phyloP scores from a whole-genome alignment of 2,113 vertebrate species.

The Antechinus stuartii region DNA sequence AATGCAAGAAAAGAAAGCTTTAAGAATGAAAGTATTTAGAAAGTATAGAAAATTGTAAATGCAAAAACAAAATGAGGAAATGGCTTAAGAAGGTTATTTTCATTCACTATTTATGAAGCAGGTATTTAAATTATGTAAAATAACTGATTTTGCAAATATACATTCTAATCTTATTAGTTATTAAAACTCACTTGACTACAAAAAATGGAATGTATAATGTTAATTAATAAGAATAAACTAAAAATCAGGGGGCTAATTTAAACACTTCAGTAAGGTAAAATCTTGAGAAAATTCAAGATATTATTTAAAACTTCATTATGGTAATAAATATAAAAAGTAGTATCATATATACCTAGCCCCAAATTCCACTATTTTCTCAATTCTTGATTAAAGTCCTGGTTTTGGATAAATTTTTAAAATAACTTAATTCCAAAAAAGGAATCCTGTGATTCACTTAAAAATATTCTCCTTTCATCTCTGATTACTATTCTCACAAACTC shows the following conservation, averaged over 20 bases:
- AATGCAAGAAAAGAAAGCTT: constrained; percentile 76
- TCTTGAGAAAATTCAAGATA: constrained; percentile 13
- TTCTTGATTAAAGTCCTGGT: background rate
- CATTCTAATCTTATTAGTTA: constrained; percentile 42
- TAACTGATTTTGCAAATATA: constrained; percentile 41
- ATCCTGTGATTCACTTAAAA: background rate
- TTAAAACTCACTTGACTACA: constrained; percentile 45
- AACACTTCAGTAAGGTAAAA: constrained; percentile 32
- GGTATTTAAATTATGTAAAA: constrained; percentile 39
- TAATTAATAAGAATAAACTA: background rate
- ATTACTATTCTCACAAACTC: constrained; percentile 21
- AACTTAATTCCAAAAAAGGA: background rate
- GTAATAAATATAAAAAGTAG: background rate
- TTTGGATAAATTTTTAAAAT: background rate
- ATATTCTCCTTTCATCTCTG: constrained; percentile 11
- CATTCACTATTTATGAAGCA: constrained; percentile 38
- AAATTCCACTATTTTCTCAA: background rate
- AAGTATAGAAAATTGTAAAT: constrained; percentile 54
- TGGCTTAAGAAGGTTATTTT: constrained; percentile 27
- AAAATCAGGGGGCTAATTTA: background rate
- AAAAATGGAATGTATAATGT: background rate
- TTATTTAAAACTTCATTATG: constrained; percentile 38
- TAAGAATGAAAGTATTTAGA: constrained; percentile 62
- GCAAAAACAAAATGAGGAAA: constrained; percentile 56
- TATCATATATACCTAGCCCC: background rate